Conservation (phyloP, 2,113 vertebrate genomes). For the Silurus asotus region DNA sequence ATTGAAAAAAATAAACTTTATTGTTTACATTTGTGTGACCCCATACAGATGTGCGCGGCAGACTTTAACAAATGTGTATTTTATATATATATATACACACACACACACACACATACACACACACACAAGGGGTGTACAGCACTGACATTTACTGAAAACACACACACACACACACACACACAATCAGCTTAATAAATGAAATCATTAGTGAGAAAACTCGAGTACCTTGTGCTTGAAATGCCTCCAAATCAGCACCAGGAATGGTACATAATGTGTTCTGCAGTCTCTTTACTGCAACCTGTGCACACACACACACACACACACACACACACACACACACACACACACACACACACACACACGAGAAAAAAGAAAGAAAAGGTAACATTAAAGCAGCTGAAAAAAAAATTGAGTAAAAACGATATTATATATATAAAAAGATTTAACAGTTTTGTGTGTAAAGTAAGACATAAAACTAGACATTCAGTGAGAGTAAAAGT, state of each 20-base stretch:
- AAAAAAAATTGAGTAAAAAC: background rate
- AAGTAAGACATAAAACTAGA: background rate
- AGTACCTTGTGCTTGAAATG: constrained; percentile 70
- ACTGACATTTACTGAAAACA: too few species aligned
- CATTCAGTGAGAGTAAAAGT: background rate
- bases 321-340: background rate
- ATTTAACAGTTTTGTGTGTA: too few species aligned
- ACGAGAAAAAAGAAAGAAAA: background rate
- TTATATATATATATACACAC: too few species aligned
- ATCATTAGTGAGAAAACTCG: background rate
- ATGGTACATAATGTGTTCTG: constrained; percentile 57
- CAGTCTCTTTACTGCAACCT: constrained; percentile 70
- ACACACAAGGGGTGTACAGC: too few species aligned
- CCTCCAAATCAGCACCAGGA: constrained; percentile 63
- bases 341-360: background rate
- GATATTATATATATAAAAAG: too few species aligned
- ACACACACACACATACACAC: too few species aligned
- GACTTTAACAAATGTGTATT: too few species aligned
- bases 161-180: too few species aligned
- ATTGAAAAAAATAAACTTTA: too few species aligned
- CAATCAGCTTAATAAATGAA: background rate
- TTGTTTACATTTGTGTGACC: too few species aligned
- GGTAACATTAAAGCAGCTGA: background rate
- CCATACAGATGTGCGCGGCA: too few species aligned
- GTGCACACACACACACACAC: background rate